These are phyloP conservation scores for Rhorus exstirpatorius DNA, from an alignment of 2,888 invertebrate genomes.

Conservation along the genomic window DNA sequence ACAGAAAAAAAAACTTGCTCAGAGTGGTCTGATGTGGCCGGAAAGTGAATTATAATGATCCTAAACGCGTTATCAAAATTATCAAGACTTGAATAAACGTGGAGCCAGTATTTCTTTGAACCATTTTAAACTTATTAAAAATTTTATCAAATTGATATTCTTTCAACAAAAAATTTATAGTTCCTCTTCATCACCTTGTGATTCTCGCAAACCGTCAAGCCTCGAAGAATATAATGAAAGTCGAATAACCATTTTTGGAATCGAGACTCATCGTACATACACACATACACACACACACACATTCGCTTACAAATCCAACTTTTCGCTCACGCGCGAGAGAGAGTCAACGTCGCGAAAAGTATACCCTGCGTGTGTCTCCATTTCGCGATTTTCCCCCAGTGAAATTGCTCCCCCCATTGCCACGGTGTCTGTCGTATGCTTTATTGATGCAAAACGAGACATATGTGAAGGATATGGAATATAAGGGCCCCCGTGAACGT, in stretches of 20 bases:
- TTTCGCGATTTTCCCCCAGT: constrained; percentile 47
- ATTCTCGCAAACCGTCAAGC: background rate
- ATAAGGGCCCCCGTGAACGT: constrained; percentile 38
- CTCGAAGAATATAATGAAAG: constrained; percentile 57
- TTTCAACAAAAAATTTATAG: too few species aligned
- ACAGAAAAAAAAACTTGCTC: background rate
- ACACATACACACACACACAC: too few species aligned
- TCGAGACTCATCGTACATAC: constrained; percentile 26
- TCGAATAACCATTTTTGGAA: constrained; percentile 59
- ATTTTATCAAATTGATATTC: background rate
- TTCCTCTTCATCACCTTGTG: background rate
- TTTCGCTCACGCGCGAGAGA: constrained; percentile 10
- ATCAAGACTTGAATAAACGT: constrained; percentile 12
- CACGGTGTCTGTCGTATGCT: constrained; percentile 16
- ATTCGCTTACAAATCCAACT: constrained; percentile 49
- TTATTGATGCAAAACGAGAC: constrained; percentile 27
- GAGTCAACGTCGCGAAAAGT: constrained; percentile 47
- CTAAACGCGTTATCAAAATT: constrained; percentile 23
- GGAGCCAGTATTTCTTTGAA: too few species aligned
- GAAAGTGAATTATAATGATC: constrained; percentile 45
- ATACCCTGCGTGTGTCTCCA: constrained; percentile 41
- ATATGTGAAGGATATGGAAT: constrained; percentile 34
- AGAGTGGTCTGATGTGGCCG: constrained; percentile 9
- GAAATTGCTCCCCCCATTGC: constrained; percentile 42
- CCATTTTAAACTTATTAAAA: background rate